Evolutionary conservation across 2,113 vertebrate species (phyloP), one percentile per base, ranked within the genome.

Genomic region (Henicopernis longicauda): DNA sequence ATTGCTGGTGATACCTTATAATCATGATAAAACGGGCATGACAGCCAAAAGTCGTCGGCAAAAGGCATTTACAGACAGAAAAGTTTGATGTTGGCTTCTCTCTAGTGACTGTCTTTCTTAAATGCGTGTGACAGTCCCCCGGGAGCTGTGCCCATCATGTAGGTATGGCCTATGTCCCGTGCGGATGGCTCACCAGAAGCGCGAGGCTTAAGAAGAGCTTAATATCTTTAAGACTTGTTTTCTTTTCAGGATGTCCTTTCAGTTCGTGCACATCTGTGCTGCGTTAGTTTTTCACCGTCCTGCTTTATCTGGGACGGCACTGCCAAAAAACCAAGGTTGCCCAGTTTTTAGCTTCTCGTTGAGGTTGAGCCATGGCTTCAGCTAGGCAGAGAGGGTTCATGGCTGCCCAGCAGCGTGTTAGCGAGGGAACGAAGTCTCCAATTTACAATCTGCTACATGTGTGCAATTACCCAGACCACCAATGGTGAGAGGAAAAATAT

Each of bases 391-490:
- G 84, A 92, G 67, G 71, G 86, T 95, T 92, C 79, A 50, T 78
- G 93, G 94, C 91, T 97, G 93, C 97, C 96, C 91, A 96, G 96
- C 86, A 66, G 94, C 52, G 14, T 47, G 95, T 94, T 96, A 92
- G 95, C 12, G 47, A 90, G 96, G 93, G 96, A 97, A 91, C 83
- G 93, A 73, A 95, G 97, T 91, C 97, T 97, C 95, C 91, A 93
- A 71, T 98, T 98, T 98, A 98, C 97, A 98, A 86, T 97, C 96
- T 97, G 69, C 95, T 97, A 73, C 93, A 97, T 98, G 95, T 97
- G 97, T 97, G 96, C 97, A 98, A 98, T 98, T 98, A 97, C 90
- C 81, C 76, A 96, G 98, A 98, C 98, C 98, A 98, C 98, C 98
- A 98, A 95, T n/a, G 2, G 98, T 94, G 97, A 97, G 84, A 93